phyloP scores from a whole-genome alignment of 2,113 vertebrate species.

The Microtus oregoni region DNA sequence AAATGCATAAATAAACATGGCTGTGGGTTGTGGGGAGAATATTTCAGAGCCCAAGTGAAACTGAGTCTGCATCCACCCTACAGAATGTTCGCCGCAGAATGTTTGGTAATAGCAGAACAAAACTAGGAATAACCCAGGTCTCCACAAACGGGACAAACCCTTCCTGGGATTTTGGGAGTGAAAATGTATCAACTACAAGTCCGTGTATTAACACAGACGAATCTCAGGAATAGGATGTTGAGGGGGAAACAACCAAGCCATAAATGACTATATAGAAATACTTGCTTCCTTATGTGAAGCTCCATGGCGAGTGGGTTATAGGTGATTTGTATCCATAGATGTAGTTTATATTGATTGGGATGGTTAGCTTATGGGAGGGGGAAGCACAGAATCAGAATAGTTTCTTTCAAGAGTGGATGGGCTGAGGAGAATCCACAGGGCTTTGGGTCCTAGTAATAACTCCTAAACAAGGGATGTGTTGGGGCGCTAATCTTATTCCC shows the following conservation, averaged over 20 bases:
- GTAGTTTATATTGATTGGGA: background rate
- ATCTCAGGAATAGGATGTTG: background rate
- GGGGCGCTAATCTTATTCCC: conserved; percentile 1
- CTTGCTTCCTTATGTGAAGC: background rate
- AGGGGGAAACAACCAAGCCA: background rate
- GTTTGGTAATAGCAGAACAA: background rate
- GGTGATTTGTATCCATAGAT: background rate
- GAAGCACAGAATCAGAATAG: background rate
- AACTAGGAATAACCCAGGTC: background rate
- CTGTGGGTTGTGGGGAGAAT: no score
- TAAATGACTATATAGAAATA: background rate
- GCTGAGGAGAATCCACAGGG: background rate
- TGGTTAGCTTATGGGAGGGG: background rate
- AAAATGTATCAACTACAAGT: background rate
- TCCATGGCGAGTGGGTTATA: background rate
- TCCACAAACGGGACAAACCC: background rate
- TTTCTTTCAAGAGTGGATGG: background rate
- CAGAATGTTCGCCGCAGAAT: background rate
- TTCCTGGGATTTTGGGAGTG: background rate
- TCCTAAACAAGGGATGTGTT: background rate
- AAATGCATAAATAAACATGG: fast-evolving
- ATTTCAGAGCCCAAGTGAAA: background rate
- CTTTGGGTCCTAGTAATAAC: background rate
- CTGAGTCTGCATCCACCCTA: background rate
- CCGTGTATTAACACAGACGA: fast-evolving